Base-by-base conservation (phyloP, 2,888 invertebrate genomes). In the Amiota mariae region DNA sequence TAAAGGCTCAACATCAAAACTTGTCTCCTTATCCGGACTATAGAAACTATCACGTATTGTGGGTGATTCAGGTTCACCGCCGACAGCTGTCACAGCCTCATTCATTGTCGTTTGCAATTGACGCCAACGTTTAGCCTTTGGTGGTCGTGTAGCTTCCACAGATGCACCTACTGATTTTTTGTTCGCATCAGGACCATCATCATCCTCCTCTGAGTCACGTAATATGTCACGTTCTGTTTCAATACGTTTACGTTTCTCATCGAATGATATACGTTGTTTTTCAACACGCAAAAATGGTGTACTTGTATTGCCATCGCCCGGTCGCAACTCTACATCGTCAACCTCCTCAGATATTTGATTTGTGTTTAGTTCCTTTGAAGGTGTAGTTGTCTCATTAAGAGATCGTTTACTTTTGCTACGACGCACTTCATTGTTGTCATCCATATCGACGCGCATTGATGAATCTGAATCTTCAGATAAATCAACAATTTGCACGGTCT, bases 11-110 rank as follows among this genome's bases (percentile, higher is more conserved):
- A 84, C 79, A 80, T 93, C 92, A 71, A 83, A 89, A 70, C 91
- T 91, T 56, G 86, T 74, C 81, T 93, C 93, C 85, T 92, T 92
- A 81, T 93, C 92, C 75, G 92, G 91, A 73, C 91, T 92, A 86
- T 92, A 92, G 87, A 92, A 93, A 87, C 93, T 93, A 81, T 93
- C 91, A 77, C 91, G 91, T 12, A 77, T 70, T 36, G 36, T 36
- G 13, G 86, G 83, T 10, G 86, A 86, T 13, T 85, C 85, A 0
- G 82, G 85, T 9, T 82, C 85, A 36, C 36, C 36, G 6, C 36
- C 36, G 74, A 91, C 91, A 73, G 78, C 77, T 2, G 79, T 73
- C n/a, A 75, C 76, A 8, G 73, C 90, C 88, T 71, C 70, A 1
- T 80, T 78, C 75, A 85, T 56, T 48, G 81, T 77, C 10, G 85